Base-by-base conservation (phyloP, 1,140 invertebrate genomes). In the Tetranychus urticae region DNA sequence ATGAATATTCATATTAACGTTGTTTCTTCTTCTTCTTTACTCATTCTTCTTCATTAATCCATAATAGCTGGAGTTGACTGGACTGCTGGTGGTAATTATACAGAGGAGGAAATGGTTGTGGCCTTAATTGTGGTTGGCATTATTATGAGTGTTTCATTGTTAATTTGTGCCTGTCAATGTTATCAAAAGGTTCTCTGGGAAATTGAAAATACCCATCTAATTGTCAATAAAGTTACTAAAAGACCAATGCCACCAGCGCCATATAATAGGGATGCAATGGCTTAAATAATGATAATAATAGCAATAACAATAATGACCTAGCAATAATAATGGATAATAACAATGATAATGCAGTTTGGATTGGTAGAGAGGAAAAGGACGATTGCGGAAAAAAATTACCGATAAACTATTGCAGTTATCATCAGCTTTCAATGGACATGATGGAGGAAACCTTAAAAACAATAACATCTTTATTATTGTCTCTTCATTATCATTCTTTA, bases 161-260 rank as follows among this genome's bases (percentile, higher is more conserved):
- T 48, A 31, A 46, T 59, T 13, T 59, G 58, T 23, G 13, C 42
- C 3, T 59, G 58, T 35, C 58, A 59, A 37, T 59, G 58, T 48
- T 59, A 59, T 37, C 58, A 59, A 48, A 59, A 59, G 36, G 58
- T 59, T n/a, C 6, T 48, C n/a, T 59, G 58, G 58, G 58, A 59
- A 34, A 33, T 59, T 47, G 58, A 48, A 36, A n/a, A 39, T 36
- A 39, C 34, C 12, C 14, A 56, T 35, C 5, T 14, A 39, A 37
- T 56, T 34, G 34, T 56, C 12, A 52, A 52, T 52, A 56, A 56
- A 39, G n/a, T 33, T 12, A 39, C 34, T 34, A 59, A 59, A 48
- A 14, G 58, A 34, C 58, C 58, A 12, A 59, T 59, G 58, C 58
- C 58, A n/a, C 46, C 42, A 13, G 58, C 58, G 5, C 58, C 58